phyloP scores from a whole-genome alignment of 2,888 invertebrate genomes.

The Thymelicus sylvestris region DNA sequence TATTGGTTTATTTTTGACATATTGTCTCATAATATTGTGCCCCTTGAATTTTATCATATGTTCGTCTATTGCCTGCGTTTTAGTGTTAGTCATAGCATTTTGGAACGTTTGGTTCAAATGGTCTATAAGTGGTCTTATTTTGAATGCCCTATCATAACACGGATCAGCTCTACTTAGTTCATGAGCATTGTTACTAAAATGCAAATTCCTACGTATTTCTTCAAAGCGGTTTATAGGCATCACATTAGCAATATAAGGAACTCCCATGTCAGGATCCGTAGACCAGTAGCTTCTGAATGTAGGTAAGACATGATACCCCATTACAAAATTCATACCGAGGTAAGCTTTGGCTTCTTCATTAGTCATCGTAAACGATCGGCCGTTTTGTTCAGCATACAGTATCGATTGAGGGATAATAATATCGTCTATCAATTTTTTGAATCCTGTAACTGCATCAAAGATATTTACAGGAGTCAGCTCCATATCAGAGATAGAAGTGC shows the following conservation, averaged over 20 bases:
- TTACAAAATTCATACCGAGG: slow-evolving; percentile 43
- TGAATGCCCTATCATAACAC: slow-evolving; percentile 26
- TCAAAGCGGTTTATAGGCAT: slow-evolving; percentile 40
- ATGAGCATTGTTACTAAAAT: not conserved
- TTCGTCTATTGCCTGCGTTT: slow-evolving; percentile 32
- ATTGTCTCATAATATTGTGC: slow-evolving; percentile 26
- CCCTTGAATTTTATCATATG: slow-evolving; percentile 33
- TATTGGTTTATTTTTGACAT: slow-evolving; percentile 33
- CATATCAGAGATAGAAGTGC: no score
- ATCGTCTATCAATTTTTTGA: no score
- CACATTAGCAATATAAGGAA: slow-evolving; percentile 43
- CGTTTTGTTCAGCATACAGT: slow-evolving; percentile 44
- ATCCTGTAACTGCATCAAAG: no score
- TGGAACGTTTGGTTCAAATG: slow-evolving; percentile 33
- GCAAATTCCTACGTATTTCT: slow-evolving; percentile 17
- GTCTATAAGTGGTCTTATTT: slow-evolving; percentile 35
- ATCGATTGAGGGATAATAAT: not conserved
- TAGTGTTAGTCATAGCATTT: slow-evolving; percentile 28
- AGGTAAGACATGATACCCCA: slow-evolving; percentile 43
- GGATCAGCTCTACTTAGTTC: not conserved
- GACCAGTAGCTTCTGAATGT: slow-evolving; percentile 43
- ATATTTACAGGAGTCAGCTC: no score
- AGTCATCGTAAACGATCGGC: slow-evolving; percentile 38
- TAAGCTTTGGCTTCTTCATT: slow-evolving; percentile 43
- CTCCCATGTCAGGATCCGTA: slow-evolving; percentile 45